Evolutionary conservation across 2,888 invertebrate genomes (phyloP).

Genomic region (Hypolimnas misippus): DNA sequence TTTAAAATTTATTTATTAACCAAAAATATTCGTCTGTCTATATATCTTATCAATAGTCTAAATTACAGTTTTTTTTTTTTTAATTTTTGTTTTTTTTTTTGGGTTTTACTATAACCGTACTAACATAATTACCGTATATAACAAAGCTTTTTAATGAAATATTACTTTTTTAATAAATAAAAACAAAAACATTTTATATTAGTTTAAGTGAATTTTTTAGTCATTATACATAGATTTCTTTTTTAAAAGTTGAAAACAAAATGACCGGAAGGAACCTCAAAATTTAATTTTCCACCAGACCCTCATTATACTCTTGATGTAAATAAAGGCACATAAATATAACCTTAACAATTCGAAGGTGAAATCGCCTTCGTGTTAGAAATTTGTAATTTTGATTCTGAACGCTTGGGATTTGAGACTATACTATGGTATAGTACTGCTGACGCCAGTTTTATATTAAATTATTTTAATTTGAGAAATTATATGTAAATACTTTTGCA

Average conservation of each 20-base stretch:
- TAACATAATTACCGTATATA: too few species aligned
- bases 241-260: background rate
- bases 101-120: too few species aligned
- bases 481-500: background rate
- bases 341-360: slow-evolving; percentile 3
- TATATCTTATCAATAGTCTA: too few species aligned
- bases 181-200: too few species aligned
- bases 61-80: too few species aligned
- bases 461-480: slow-evolving; percentile 2
- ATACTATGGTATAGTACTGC: background rate
- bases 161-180: too few species aligned
- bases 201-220: background rate
- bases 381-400: background rate
- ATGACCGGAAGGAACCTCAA: background rate
- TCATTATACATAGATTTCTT: background rate
- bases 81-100: too few species aligned
- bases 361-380: background rate
- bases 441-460: background rate
- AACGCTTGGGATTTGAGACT: background rate
- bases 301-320: slow-evolving; percentile 5
- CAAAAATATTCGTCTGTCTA: too few species aligned
- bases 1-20: too few species aligned
- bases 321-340: slow-evolving; percentile 11
- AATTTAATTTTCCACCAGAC: slow-evolving; percentile 8
- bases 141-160: too few species aligned